A percentile compares a stretch with the other conserved stretches of the same genome.
Conservation (phyloP, 2,888 invertebrate genomes). For the Dione vanillae region DNA sequence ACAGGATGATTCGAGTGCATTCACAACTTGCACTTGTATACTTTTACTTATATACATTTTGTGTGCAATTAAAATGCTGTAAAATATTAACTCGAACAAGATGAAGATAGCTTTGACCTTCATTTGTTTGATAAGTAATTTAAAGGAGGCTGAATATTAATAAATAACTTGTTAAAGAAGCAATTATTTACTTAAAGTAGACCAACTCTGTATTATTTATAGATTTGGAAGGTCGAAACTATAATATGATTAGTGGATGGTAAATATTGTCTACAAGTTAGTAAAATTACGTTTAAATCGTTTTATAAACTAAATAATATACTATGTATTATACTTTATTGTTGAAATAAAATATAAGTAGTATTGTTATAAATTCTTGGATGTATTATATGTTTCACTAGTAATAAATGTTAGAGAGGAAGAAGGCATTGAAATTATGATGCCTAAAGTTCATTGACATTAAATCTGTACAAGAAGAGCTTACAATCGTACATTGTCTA, state of each 20-base stretch:
- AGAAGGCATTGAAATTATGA: too few relatives aligned
- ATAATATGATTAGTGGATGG: slow-evolving; percentile 29
- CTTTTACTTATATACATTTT: too few relatives aligned
- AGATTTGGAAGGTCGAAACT: slow-evolving; percentile 29
- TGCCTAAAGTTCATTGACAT: too few relatives aligned
- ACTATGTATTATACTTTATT: slow-evolving; percentile 15
- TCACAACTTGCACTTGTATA: too few relatives aligned
- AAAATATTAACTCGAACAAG: background rate
- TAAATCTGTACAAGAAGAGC: too few relatives aligned
- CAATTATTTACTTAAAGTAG: slow-evolving; percentile 14
- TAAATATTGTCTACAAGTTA: slow-evolving; percentile 7
- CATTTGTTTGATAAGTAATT: background rate
- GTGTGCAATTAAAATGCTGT: background rate
- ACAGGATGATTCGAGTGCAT: too few relatives aligned
- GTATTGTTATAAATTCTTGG: background rate
- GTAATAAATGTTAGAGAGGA: too few relatives aligned
- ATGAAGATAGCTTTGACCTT: slow-evolving; percentile 1
- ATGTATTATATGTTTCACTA: too few relatives aligned
- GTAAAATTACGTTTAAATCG: slow-evolving; percentile 20
- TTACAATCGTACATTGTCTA: too few relatives aligned
- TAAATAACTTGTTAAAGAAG: slow-evolving; percentile 3
- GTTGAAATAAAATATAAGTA: background rate
- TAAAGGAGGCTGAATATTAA: background rate
- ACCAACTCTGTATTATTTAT: slow-evolving; percentile 28
- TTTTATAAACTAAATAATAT: slow-evolving; percentile 15